Conservation (phyloP, 2,113 vertebrate species). For the Cyanoramphus novaezelandiae region DNA sequence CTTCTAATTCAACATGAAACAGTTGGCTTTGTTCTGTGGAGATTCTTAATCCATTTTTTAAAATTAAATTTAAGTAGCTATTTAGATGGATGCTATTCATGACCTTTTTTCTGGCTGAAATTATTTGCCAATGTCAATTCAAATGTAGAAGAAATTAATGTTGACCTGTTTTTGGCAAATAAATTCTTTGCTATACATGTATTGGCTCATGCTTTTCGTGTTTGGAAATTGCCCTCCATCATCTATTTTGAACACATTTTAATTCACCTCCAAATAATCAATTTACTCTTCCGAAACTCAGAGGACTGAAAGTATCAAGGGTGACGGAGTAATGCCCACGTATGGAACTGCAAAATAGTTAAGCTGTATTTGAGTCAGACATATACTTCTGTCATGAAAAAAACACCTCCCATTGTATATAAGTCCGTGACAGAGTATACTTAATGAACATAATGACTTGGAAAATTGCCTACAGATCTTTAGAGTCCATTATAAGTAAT, state of each 20-base stretch:
- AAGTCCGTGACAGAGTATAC: not conserved
- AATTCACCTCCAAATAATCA: not conserved
- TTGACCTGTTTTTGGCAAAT: not conserved
- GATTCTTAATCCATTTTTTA: not conserved
- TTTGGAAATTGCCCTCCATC: not conserved
- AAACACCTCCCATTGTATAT: not conserved
- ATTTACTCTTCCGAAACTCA: not conserved
- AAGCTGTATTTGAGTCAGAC: not conserved
- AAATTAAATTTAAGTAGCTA: not conserved
- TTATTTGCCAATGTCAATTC: not conserved
- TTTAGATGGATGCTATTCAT: not conserved
- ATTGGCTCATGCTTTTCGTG: not conserved
- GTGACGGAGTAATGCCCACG: not conserved
- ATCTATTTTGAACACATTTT: not conserved
- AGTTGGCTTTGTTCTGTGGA: not conserved
- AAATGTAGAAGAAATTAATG: not conserved
- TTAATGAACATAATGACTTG: constrained; percentile 8
- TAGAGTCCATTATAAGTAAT: not conserved
- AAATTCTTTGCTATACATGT: not conserved
- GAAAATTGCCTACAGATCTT: constrained; percentile 17
- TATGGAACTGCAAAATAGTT: not conserved
- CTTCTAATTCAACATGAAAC: not conserved
- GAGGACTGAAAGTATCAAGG: not conserved
- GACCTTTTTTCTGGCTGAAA: not conserved
- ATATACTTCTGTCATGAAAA: not conserved